These are phyloP conservation scores for Caradrina clavipalpis DNA, from an alignment of 2,888 invertebrate species.

Conservation along the genomic window DNA sequence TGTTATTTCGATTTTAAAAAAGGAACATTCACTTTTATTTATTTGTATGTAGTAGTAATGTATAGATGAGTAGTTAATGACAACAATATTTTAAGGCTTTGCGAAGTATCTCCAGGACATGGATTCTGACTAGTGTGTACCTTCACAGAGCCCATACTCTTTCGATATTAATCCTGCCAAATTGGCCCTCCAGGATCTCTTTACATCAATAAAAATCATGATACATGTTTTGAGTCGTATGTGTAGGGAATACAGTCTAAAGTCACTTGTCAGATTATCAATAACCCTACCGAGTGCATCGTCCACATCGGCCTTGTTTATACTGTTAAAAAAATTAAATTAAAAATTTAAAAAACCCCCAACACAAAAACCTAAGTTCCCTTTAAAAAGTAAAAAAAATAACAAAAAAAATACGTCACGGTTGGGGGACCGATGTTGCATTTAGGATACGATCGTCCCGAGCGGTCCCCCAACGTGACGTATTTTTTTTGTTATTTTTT, in stretches of 20 bases:
- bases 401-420: no score
- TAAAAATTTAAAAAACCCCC: no score
- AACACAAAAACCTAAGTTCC: no score
- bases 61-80: no score
- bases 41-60: no score
- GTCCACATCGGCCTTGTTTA: slow-evolving; percentile 17
- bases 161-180: slow-evolving; percentile 69
- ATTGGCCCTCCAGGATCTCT: slow-evolving; percentile 64
- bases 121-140: slow-evolving; percentile 24
- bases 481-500: no score
- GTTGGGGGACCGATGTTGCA: no score
- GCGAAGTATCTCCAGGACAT: not conserved
- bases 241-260: slow-evolving; percentile 7
- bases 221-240: slow-evolving; percentile 2
- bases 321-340: slow-evolving; percentile 1
- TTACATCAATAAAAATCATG: slow-evolving; percentile 10
- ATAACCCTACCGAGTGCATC: slow-evolving; percentile 30
- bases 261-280: slow-evolving; percentile 11
- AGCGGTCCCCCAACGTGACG: no score
- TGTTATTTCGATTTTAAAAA: no score
- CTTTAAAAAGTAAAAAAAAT: no score
- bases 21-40: no score
- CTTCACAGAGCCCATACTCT: not conserved
- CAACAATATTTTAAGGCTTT: not conserved
- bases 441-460: no score